Evolutionary conservation across 2,797 vertebrate species (phyloP).

Genomic region (Coccyzus lansbergi): DNA sequence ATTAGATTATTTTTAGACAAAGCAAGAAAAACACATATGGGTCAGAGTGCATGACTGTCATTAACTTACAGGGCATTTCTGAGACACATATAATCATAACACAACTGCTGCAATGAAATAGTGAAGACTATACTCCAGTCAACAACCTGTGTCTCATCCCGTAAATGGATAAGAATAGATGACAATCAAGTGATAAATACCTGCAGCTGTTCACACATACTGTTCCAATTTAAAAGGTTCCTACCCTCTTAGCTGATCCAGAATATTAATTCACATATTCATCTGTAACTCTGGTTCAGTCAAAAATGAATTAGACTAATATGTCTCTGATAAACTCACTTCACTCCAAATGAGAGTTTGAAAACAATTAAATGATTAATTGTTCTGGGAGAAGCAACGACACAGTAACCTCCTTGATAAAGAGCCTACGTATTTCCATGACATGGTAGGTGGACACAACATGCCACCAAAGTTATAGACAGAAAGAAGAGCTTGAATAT

Average conservation of each 20-base stretch:
- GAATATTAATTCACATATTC: slow-evolving; percentile 30
- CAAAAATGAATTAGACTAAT: background rate
- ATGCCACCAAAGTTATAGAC: background rate
- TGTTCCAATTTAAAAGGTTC: slow-evolving; percentile 23
- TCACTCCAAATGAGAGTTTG: background rate
- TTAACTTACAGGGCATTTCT: slow-evolving; percentile 34
- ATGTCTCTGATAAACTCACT: background rate
- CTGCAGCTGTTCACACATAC: slow-evolving; percentile 45
- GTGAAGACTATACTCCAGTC: background rate
- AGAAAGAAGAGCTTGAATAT: background rate
- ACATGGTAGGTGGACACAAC: background rate
- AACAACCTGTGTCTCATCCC: slow-evolving; percentile 21
- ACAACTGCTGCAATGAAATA: background rate
- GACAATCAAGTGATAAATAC: slow-evolving; percentile 42
- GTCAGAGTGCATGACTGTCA: slow-evolving; percentile 25
- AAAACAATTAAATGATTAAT: background rate
- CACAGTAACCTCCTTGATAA: background rate
- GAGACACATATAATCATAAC: slow-evolving; percentile 4
- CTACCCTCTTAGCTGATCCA: background rate
- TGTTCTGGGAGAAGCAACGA: background rate
- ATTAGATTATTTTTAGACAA: slow-evolving; percentile 45
- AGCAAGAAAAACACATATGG: background rate
- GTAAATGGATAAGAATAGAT: background rate
- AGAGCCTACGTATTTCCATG: background rate
- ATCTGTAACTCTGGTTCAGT: background rate